Base-by-base conservation (phyloP, 1,140 invertebrate species). In the Pentalonia nigronervosa region DNA sequence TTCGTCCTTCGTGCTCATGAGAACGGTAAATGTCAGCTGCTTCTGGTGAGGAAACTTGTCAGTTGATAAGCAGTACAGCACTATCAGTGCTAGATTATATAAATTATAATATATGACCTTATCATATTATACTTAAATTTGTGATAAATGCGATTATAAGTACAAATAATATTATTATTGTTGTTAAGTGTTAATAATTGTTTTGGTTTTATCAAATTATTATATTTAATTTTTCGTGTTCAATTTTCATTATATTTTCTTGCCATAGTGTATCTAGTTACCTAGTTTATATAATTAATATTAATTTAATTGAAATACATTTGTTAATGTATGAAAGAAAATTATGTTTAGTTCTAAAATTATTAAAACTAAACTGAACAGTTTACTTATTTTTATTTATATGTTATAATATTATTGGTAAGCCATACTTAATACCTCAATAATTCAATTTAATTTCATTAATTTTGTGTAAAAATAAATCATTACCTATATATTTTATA, bases 91-190 rank as follows among this genome's bases (percentile, higher is more conserved):
- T 76, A 76, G 14, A 76, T 76, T 76, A 14, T 50, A 50, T 11
- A 47, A 9, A 41, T 47, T 47, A 23, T 53, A 53, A 20, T 53
- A 7, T 60, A 67, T 76, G 30, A 76, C 60, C 60, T 76, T 76
- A 76, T 76, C 60, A 67, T 17, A 67, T n/a, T 14, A 76, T 76
- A n/a, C 60, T n/a, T 76, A 30, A 30, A 67, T 67, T 17, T 30
- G n/a, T 76, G 60, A 76, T 76, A 76, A 67, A 76, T 34, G n/a
- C 30, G n/a, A 76, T 76, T 76, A 76, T n/a, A 76, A 76, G n/a
- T 76, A 76, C 60, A 76, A 76, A 76, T 76, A 76, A 76, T 76
- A 76, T 76, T n/a, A 76, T 76, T 76, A 76, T 76, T 76, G 30
- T 76, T 76, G 30, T 76, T 76, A n/a, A 67, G n/a, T 67, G 60